Evolutionary conservation across 2,888 invertebrate species (phyloP), one percentile per base, ranked within the genome.

Genomic region (Sinelater perroti): DNA sequence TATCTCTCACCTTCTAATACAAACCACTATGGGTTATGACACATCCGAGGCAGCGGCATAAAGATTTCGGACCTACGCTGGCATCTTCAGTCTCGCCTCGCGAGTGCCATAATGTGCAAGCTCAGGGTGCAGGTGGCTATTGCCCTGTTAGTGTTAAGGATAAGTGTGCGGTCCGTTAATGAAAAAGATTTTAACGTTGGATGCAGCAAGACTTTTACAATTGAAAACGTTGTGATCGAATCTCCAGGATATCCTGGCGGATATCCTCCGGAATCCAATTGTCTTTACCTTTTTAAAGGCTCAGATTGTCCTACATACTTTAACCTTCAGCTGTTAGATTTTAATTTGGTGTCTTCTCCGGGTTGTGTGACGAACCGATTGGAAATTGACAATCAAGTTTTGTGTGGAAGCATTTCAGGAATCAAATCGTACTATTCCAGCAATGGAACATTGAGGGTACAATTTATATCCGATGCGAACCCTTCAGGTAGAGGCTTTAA

Each of bases 281-380:
- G 85, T 66, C 75, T 79, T 61, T 85, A 81, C 63, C 73, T 76
- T 2, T 67, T 86, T 16, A 79, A 79, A 53, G 82, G 82, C 1
- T 76, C 73, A 0, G 63, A 74, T 3, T 85, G 84, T 61, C 76
- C 80, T 8, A 81, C 80, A 40, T 75, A 78, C 38, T 85, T 81
- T 66, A 79, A 81, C 56, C 73, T 86, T 20, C 80, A 83, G 64
- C 84, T 85, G 66, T 68, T 84, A 31, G 81, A 85, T 67, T 85
- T 86, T 63, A 70, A 78, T 54, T 59, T 85, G 30, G 78, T 79
- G 63, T 57, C 78, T 1, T 81, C 83, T 2, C 63, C 70, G 3
- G 79, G 80, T 55, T 86, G 85, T 70, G 68, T 66, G 3, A 78
- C 78, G 30, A 84, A 84, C 70, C 79, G 80, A 54, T 66, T 86